These are phyloP conservation scores for Corydoras sp. DNA, from an alignment of 2,113 vertebrate species.

Conservation along the genomic window DNA sequence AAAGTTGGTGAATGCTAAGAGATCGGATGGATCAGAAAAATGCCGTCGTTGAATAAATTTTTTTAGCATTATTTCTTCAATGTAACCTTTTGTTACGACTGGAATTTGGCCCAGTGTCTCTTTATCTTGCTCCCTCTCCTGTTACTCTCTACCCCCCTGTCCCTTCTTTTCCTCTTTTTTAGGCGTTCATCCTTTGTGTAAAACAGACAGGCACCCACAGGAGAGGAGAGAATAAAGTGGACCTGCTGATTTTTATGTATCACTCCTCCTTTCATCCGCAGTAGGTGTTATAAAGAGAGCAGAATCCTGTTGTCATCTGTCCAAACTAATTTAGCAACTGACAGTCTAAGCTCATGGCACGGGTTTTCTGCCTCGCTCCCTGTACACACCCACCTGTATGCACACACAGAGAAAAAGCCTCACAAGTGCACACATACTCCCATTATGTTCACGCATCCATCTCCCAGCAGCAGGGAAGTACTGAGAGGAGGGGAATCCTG, in stretches of 20 bases:
- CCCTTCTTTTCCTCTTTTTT: not conserved
- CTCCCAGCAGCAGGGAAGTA: conserved; percentile 9
- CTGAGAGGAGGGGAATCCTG: conserved; percentile 31
- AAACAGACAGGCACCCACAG: conserved; percentile 21
- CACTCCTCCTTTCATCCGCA: conserved; percentile 9
- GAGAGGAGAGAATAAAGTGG: conserved; percentile 19
- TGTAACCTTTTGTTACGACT: too few species aligned
- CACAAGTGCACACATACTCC: conserved; percentile 21
- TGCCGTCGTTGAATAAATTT: too few species aligned
- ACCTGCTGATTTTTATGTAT: conserved; percentile 47
- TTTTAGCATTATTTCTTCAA: too few species aligned
- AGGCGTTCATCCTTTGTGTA: conserved; percentile 20
- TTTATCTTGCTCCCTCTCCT: too few species aligned
- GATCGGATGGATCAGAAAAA: too few species aligned
- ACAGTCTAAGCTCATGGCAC: conserved; percentile 35
- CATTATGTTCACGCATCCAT: conserved; percentile 29
- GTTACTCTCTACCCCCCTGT: not conserved
- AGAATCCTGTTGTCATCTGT: conserved; percentile 37
- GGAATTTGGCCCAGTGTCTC: too few species aligned
- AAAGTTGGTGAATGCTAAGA: too few species aligned
- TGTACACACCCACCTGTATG: conserved; percentile 20
- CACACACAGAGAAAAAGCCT: conserved; percentile 31
- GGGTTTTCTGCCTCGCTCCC: conserved; percentile 33
- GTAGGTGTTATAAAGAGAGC: conserved; percentile 32
- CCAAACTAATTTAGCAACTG: conserved; percentile 45